Base-by-base conservation (phyloP, 30 jellyfish, hydroid and myxozoan genomes). In the Chrysaora quinquecirrha region DNA sequence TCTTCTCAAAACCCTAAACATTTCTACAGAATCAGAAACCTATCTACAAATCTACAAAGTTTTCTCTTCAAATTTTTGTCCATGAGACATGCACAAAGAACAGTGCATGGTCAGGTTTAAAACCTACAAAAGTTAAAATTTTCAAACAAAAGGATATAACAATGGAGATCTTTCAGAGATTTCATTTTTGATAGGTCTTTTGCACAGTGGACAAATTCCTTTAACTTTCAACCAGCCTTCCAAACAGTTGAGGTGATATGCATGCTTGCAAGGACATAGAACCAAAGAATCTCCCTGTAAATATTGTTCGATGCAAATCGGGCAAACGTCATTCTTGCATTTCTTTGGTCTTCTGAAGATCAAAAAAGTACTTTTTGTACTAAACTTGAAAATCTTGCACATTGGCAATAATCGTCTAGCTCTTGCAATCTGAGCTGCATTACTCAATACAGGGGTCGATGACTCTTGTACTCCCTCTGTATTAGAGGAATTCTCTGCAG, bases 211-310 rank as follows among this genome's bases (percentile, higher is more conserved):
- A 47, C 89, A 78, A 21, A 10, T 29, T 9, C 78, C 66, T 67
- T 64, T 78, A 34, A 61, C 81, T 1, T 49, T 46, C 16, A 80
- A 77, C 90, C 90, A 80, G 12, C 81, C 84, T 31, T 66, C 84
- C 1, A 80, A 67, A 68, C 90, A 80, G n/a, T 4, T 14, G 21
- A 48, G 49, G 50, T 80, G 90, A 43, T 80, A 66, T 1, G 76
- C 84, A 80, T 80, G 90, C 19, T 80, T 80, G 63, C 90, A 80
- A 0, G 90, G 90, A 22, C 83, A 65, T 3, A 80, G 43, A 21
- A 71, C 84, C 24, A 80, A 1, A 25, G 33, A 19, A 12, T 65
- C 77, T 1, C 77, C 84, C 19, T 65, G 38, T 16, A 6, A 20
- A 47, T 38, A 80, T 22, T 54, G 33, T 3, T 80, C 90, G 19